Conservation (phyloP, 2,113 vertebrate species). For the Neolamprologus variostigma region DNA sequence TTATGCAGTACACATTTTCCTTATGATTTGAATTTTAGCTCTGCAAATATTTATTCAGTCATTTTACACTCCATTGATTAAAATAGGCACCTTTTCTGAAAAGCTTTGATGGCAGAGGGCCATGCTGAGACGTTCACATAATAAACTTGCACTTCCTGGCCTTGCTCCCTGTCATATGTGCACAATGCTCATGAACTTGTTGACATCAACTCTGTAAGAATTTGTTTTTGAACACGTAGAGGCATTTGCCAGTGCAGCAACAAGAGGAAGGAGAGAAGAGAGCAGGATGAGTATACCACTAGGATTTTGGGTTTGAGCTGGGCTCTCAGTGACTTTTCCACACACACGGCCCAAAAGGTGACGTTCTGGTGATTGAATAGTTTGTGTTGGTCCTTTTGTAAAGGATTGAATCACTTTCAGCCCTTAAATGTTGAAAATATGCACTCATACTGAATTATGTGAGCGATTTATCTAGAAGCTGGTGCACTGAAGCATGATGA, state of each 20-base stretch:
- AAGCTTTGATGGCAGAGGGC: neutral
- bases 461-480: neutral
- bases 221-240: neutral
- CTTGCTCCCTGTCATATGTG: neutral
- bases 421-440: neutral
- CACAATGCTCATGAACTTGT: fast-evolving
- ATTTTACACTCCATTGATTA: neutral
- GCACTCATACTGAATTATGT: neutral
- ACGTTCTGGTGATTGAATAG: neutral
- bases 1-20: neutral
- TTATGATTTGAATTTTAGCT: neutral
- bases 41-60: neutral
- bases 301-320: neutral
- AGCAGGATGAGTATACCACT: neutral
- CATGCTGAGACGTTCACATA: neutral
- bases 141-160: neutral
- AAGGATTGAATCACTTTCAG: neutral
- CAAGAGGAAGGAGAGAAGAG: neutral
- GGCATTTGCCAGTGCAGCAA: neutral
- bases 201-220: neutral
- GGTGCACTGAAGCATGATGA: neutral
- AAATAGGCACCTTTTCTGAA: neutral
- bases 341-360: neutral
- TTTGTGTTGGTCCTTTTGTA: neutral
- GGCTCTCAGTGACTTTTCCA: neutral